phyloP scores from a whole-genome alignment of 2,888 invertebrate genomes.

The Tenthredo amoena region DNA sequence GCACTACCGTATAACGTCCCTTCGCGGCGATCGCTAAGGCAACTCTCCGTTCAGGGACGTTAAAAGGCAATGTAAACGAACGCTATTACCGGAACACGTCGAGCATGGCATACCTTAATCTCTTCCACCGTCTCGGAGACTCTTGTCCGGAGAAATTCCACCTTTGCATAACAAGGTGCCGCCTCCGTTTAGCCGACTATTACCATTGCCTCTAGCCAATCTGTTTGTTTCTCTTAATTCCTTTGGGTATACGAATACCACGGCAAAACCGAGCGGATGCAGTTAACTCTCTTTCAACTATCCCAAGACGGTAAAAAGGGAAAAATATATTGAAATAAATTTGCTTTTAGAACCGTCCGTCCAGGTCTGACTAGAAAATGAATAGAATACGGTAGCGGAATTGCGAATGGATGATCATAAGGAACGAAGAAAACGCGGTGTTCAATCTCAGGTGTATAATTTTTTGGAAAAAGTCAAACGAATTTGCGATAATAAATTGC shows the following conservation, averaged over 20 bases:
- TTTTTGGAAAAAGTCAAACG: background rate
- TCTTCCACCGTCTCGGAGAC: conserved; percentile 13
- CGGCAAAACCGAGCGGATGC: conserved; percentile 1
- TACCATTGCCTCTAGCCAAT: conserved; percentile 61
- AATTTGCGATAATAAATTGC: background rate
- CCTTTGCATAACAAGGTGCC: conserved; percentile 75
- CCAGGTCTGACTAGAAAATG: background rate
- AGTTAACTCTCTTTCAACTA: background rate
- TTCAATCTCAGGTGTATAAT: background rate
- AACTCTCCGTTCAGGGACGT: conserved; percentile 65
- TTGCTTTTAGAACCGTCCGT: background rate
- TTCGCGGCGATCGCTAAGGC: conserved; percentile 59
- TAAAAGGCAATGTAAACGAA: conserved; percentile 71
- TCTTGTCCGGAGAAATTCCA: conserved; percentile 69
- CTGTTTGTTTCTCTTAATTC: conserved; percentile 54
- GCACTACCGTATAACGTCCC: background rate
- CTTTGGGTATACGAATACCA: background rate
- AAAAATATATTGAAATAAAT: background rate
- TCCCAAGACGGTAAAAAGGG: background rate
- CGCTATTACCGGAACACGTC: conserved; percentile 66
- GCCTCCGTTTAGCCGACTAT: conserved; percentile 73
- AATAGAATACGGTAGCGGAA: background rate
- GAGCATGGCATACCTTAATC: conserved; percentile 55
- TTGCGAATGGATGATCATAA: background rate
- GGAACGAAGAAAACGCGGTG: background rate